A percentile compares a stretch with the other conserved stretches of the same genome.
Conservation (phyloP, 2,113 vertebrate genomes). For the Verasper variegatus region DNA sequence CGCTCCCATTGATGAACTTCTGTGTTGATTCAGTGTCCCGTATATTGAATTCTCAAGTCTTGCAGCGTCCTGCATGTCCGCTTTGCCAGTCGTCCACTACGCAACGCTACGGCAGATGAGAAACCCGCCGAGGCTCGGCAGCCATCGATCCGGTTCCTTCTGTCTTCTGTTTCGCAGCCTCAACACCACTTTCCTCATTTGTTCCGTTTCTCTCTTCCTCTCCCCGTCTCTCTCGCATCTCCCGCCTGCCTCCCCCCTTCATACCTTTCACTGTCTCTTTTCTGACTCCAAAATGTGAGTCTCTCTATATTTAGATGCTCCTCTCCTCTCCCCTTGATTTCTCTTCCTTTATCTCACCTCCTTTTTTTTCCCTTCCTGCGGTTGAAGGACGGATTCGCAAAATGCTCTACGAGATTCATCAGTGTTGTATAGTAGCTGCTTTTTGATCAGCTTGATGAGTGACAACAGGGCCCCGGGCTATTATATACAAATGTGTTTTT, state of each 20-base stretch:
- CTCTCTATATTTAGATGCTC: constrained; percentile 80
- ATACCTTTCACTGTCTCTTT: constrained; percentile 74
- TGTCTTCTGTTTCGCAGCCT: constrained; percentile 11
- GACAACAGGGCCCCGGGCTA: constrained; percentile 69
- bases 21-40: constrained; percentile 35
- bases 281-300: constrained; percentile 70
- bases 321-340: constrained; percentile 76
- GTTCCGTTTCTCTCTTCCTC: constrained; percentile 37
- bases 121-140: constrained; percentile 30
- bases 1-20: constrained; percentile 38
- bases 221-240: constrained; percentile 20
- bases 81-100: constrained; percentile 38
- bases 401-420: constrained; percentile 67
- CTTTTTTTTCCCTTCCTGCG: constrained; percentile 39
- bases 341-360: constrained; percentile 74
- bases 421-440: constrained; percentile 60
- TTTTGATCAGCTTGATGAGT: constrained; percentile 80
- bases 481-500: constrained; percentile 64
- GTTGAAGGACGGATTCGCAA: constrained; percentile 75
- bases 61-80: constrained; percentile 32
- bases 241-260: constrained; percentile 49
- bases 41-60: constrained; percentile 40
- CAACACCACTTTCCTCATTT: constrained; percentile 46
- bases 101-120: constrained; percentile 27
- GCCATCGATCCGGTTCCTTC: constrained; percentile 21